phyloP scores from a whole-genome alignment of 2,888 invertebrate genomes.

The Oscheius sp. region DNA sequence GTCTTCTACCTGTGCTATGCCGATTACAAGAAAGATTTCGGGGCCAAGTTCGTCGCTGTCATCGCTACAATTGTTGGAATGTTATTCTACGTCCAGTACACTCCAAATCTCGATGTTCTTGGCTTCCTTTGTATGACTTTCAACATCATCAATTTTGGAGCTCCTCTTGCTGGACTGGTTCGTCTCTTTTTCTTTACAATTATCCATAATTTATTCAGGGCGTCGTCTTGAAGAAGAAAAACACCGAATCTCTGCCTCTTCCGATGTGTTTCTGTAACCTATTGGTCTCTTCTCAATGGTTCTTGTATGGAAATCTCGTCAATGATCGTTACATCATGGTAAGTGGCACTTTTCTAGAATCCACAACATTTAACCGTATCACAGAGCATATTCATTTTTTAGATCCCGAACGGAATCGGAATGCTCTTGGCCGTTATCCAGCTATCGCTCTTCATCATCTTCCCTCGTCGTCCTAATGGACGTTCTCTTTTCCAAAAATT shows the following conservation, averaged over 20 bases:
- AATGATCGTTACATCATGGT: constrained; percentile 84
- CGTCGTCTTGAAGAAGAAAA: constrained; percentile 81
- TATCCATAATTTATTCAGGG: constrained; percentile 77
- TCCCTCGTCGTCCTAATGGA: constrained; percentile 75
- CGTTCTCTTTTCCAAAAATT: constrained; percentile 16
- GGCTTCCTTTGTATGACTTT: constrained; percentile 81
- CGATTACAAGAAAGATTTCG: constrained; percentile 78
- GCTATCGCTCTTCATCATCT: constrained; percentile 83
- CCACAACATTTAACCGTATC: background rate
- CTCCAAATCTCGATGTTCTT: constrained; percentile 76
- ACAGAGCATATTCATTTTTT: constrained; percentile 64
- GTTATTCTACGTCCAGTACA: constrained; percentile 74
- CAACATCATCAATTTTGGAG: constrained; percentile 85
- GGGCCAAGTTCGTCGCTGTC: constrained; percentile 64
- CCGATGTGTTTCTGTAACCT: constrained; percentile 87
- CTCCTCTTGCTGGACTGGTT: constrained; percentile 84
- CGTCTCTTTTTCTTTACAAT: constrained; percentile 50
- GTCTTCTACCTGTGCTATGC: constrained; percentile 83
- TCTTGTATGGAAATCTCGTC: constrained; percentile 84
- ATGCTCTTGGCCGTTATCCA: constrained; percentile 82
- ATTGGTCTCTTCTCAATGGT: constrained; percentile 85
- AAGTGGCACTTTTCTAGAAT: constrained; percentile 60
- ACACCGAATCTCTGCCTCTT: constrained; percentile 82
- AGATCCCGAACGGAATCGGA: constrained; percentile 86
- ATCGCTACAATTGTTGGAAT: constrained; percentile 76